Base-by-base conservation (phyloP, 2,888 invertebrate species). In the Tinea trinotella region DNA sequence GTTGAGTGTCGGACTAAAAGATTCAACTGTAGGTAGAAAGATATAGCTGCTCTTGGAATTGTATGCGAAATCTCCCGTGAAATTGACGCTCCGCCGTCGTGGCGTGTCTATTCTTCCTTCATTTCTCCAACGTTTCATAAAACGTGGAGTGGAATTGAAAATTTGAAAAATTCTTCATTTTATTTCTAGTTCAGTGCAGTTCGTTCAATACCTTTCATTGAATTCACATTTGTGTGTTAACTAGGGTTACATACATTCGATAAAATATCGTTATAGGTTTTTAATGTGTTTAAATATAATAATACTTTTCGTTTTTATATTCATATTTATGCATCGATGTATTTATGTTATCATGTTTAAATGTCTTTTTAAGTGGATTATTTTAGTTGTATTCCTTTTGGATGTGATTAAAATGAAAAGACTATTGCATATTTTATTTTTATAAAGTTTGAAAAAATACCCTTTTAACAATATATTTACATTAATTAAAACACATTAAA, bases 11-110 rank as follows among this genome's bases (percentile, higher is more conserved):
- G 54, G 53, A 48, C 54, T 55, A 54, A 55, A 55, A 57, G 55
- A 55, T 55, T 55, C 22, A 50, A 48, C 54, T 53, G 36, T 53
- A 54, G 49, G 53, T 52, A 54, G 48, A 55, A 19, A 53, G 52
- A 57, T 53, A 54, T 22, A 55, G 55, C 20, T n/a, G 54, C 54
- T 54, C 53, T 54, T 24, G 40, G 66, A 64, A 67, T 67, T 67
- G 70, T 65, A 65, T 72, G 70, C 70, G 71, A 80, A 80, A 80
- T 80, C 78, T 77, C 67, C 73, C 76, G 78, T 81, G 75, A 80
- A 82, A 81, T 82, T 81, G 81, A 80, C 73, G 77, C 69, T 62
- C 64, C 64, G 34, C 48, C 48, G 56, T 64, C 66, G 68, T 64
- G 61, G 61, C 66, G 62, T 66, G 67, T 67, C 68, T 70, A 68